Base-by-base conservation (phyloP, 2,888 invertebrate species). In the Athripsodes cinereus region DNA sequence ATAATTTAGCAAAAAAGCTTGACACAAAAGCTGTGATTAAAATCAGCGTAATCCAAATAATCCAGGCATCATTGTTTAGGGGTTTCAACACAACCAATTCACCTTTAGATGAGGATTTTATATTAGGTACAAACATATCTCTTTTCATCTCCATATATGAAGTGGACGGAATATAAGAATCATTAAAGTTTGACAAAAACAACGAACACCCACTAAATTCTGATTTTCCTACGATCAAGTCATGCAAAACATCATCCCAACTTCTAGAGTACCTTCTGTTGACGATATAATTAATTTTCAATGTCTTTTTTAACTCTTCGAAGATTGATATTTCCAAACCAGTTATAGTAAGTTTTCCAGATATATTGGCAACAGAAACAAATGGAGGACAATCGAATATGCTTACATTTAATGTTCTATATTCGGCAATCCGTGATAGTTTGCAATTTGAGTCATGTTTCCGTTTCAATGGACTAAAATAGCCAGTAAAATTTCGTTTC, bases 311-410 rank as follows among this genome's bases (percentile, higher is more conserved):
- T 16, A 40, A 40, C 40, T 40, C 40, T 40, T 40, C 8, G 13
- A 40, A 40, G 5, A 40, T 40, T 8, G 8, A 18, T 2, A 48
- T 48, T 48, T 48, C 48, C 19, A 20, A 48, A 6, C 48, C 48
- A 18, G 21, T 6, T 18, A 19, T 3, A 19, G 2, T 2, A 48
- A 48, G 2, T 6, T 19, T 16, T 48, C 20, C 19, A 48, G 20
- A 20, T 6, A 11, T 19, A 19, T 21, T 10, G 3, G 10, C 3
- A 10, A 48, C 21, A 5, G 2, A 48, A 18, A 48, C 48, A 48
- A 48, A 48, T 13, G 48, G 48, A 20, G 48, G 48, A 48, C 48
- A 48, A 48, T 48, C 5, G 19, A 48, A 48, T n/a, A 48, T 8
- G 13, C 48, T 48, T 8, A 48, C 19, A 19, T 48, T 48, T 20